Percentiles rank a stretch among this genome's conserved stretches.
phyloP scores from a whole-genome alignment of 2,797 vertebrate genomes.

The Pangasius larnaudii region DNA sequence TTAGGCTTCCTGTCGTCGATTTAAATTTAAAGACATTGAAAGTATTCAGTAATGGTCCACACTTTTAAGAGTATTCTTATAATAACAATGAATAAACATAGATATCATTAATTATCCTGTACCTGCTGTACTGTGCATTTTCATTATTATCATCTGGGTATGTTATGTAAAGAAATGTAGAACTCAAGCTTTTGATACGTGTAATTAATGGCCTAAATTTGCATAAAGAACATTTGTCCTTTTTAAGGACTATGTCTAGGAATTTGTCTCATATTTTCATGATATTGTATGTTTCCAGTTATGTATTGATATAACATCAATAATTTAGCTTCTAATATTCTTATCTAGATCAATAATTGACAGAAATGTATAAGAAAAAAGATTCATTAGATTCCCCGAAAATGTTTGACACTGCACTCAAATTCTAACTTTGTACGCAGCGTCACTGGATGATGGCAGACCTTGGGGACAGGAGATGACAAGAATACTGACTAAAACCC shows the following conservation, averaged over 20 bases:
- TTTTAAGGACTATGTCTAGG: not conserved
- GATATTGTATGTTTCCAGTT: not conserved
- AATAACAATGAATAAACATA: not conserved
- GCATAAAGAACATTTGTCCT: not conserved
- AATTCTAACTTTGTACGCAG: not conserved
- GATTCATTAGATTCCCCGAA: not conserved
- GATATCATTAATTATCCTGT: slow-evolving; percentile 3
- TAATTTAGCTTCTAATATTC: not conserved
- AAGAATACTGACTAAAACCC: not conserved
- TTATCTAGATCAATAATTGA: not conserved
- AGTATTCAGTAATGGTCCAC: not conserved
- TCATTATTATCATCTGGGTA: not conserved
- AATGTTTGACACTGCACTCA: not conserved
- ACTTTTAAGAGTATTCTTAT: not conserved
- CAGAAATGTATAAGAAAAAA: not conserved
- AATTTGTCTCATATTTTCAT: not conserved
- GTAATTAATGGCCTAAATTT: not conserved
- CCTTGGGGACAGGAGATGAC: not conserved
- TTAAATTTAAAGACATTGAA: slow-evolving; percentile 22
- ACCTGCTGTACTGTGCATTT: not conserved
- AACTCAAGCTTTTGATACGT: not conserved
- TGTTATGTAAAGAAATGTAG: not conserved
- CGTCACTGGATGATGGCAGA: not conserved
- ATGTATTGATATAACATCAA: not conserved
- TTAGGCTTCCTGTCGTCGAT: slow-evolving; percentile 4